phyloP scores from a whole-genome alignment of 1,140 invertebrate species.

The Eufriesea mexicana region DNA sequence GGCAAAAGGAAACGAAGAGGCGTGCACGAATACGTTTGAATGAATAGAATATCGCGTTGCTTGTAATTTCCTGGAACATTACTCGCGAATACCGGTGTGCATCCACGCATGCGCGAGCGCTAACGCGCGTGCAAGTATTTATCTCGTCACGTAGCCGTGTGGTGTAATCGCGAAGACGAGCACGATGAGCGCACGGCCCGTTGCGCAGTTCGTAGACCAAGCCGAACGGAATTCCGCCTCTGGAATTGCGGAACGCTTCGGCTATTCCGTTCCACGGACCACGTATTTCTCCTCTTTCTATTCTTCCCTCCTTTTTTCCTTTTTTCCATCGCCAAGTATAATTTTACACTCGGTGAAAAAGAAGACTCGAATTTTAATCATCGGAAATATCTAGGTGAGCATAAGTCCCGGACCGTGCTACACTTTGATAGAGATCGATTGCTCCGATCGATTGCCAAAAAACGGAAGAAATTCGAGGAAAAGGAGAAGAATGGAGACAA shows the following conservation, averaged over 20 bases:
- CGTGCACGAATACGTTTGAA: conserved; percentile 17
- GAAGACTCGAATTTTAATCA: not conserved
- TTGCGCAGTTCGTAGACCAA: conserved; percentile 57
- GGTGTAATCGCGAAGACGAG: conserved; percentile 44
- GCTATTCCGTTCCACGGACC: conserved; percentile 13
- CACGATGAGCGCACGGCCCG: conserved; percentile 38
- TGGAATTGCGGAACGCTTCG: conserved; percentile 49
- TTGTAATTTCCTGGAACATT: conserved; percentile 46
- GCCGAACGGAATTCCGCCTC: conserved; percentile 63
- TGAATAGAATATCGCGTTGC: conserved; percentile 39
- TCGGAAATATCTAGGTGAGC: too few species aligned
- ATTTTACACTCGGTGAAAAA: too few species aligned
- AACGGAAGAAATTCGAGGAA: too few species aligned
- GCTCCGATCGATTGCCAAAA: too few species aligned
- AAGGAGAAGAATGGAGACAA: too few species aligned
- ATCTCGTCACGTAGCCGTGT: conserved; percentile 36
- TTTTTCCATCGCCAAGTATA: not conserved
- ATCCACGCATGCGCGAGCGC: conserved; percentile 24
- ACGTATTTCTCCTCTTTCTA: not conserved
- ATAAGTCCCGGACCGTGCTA: too few species aligned
- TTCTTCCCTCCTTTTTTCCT: too few species aligned
- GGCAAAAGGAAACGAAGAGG: not conserved
- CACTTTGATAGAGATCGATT: too few species aligned
- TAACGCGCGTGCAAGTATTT: conserved; percentile 22
- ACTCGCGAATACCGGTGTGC: conserved; percentile 24